Base-by-base conservation (phyloP, 2,113 vertebrate genomes). In the Brevimyrus niger region DNA sequence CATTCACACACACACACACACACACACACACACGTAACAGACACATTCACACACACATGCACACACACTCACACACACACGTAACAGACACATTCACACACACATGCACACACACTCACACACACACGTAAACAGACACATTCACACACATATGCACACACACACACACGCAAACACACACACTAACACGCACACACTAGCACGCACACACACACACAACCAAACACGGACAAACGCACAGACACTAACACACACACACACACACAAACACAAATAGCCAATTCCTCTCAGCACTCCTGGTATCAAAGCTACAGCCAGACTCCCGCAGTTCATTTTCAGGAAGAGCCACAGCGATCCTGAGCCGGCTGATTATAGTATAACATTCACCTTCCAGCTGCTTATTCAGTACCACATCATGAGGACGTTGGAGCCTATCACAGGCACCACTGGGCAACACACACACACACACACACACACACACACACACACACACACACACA, bases 121-220 rank as follows among this genome's bases (percentile, higher is more conserved):
- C 8, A 48, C 47, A 48, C 46, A 0, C 8, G 1, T 11, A 15
- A 10, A 50, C 11, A 61, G 4, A 61, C 2, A 7, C 0, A 8
- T 4, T 7, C 4, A n/a, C 2, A 9, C 19, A n/a, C 2, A 13
- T 0, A 7, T 2, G 1, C 19, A 0, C 11, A 50, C 5, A 50
- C 10, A 50, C 11, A 50, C 0, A 15, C 48, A 15, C 11, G 1
- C 2, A 3, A 2, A 50, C 3, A 4, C 48, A 50, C 2, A 50
- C 48, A 50, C 48, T 3, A 10, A 13, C 48, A 15, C 48, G 3
- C 3, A 13, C 47, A 47, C 3, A 9, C 27, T 31, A 1, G 27
- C 53, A 23, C 6, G 1, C 6, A 50, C 1, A 50, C 2, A 50
- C 9, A 51, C 10, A 51, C 50, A 53, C 4, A 53, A 1, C 19